Base-by-base conservation (phyloP, 2,888 invertebrate species). In the Criorhina ranunculi region DNA sequence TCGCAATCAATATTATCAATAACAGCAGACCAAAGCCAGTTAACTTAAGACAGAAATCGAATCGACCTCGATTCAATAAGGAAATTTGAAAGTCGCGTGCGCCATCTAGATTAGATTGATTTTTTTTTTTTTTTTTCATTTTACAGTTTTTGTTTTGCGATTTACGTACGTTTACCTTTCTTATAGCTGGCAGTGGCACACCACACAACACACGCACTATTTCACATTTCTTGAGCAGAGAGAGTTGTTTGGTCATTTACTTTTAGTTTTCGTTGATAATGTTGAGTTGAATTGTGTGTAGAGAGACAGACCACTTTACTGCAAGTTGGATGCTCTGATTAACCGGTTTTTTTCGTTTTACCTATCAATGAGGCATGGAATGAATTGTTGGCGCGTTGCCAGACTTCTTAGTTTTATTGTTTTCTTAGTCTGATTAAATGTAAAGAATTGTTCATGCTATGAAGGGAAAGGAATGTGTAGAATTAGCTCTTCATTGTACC, bases 341-440 rank as follows among this genome's bases (percentile, higher is more conserved):
- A 79, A 79, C 79, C 79, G 79, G 79, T 81, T 80, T 77, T 62
- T 80, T 77, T 55, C 57, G 55, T n/a, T n/a, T n/a, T n/a, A n/a
- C n/a, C 12, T 57, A 19, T 77, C 29, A 44, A 62, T 69, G 46
- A 40, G 31, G 57, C 53, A 42, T 49, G 35, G 19, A 37, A 60
- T 57, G 35, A 60, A 42, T 60, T 67, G 53, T 17, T n/a, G 75
- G 53, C 35, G 53, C 24, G 60, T 51, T 77, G 77, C 77, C 77
- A 77, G 69, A 49, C 49, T 5, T 19, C n/a, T 15, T 51, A 37
- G 9, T 51, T 66, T 51, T 7, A 5, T 5, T 3, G 24, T 24
- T 24, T 24, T 24, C 4, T 24, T 24, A 24, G 1, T 3, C 24
- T 3, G 24, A 24, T 24, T 24, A 4, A 24, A 24, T 24, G 24